phyloP scores from a whole-genome alignment of 1,140 invertebrate species.

The Antheraea pernyi region DNA sequence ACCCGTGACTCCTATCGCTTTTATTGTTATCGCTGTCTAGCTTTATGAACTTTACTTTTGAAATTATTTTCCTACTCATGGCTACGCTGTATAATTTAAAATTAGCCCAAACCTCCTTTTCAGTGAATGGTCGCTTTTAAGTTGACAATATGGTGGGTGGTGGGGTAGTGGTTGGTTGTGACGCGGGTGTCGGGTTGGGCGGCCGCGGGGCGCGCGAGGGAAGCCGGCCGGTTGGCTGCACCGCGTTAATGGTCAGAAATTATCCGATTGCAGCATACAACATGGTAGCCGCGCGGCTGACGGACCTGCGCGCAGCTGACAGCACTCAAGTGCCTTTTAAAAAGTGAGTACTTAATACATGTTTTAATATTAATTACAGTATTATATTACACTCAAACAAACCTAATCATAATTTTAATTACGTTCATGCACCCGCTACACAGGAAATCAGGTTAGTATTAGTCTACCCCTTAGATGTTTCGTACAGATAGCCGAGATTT shows the following conservation, averaged over 20 bases:
- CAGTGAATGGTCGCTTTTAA: conserved; percentile 24
- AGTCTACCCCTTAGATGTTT: not conserved
- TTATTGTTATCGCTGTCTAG: not conserved
- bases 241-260: conserved; percentile 83
- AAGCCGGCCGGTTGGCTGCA: conserved; percentile 46
- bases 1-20: too few species aligned
- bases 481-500: not conserved
- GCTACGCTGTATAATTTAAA: conserved; percentile 1
- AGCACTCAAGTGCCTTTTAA: conserved; percentile 98
- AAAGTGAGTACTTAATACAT: conserved; percentile 88
- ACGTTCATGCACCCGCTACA: conserved; percentile 21
- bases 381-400: not conserved
- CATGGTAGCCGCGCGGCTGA: conserved; percentile 97
- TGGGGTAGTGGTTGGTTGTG: conserved; percentile 22
- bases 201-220: conserved; percentile 32
- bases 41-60: not conserved
- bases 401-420: conserved; percentile 12
- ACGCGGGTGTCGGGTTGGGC: conserved; percentile 37
- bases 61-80: not conserved
- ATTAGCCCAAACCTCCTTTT: conserved; percentile 7
- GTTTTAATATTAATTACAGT: not conserved
- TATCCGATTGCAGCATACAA: conserved; percentile 94
- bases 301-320: conserved; percentile 90
- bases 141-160: conserved; percentile 73
- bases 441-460: conserved; percentile 71